phyloP scores from a whole-genome alignment of 2,113 vertebrate species.

The Saguinus imperator region DNA sequence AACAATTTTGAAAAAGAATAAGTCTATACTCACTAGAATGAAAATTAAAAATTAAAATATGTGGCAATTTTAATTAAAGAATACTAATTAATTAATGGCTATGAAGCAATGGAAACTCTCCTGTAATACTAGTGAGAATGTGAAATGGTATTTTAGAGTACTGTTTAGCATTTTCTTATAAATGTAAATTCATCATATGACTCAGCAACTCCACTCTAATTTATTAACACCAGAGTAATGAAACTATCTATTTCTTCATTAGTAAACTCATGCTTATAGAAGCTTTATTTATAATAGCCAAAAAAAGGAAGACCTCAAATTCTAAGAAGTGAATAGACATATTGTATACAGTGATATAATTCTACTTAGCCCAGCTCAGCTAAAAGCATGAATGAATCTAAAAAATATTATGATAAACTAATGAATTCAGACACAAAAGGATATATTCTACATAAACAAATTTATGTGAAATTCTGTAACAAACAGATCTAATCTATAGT shows the following conservation, averaged over 20 bases:
- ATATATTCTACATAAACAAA: neutral
- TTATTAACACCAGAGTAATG: neutral
- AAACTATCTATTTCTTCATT: neutral
- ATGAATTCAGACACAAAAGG: neutral
- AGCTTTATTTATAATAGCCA: neutral
- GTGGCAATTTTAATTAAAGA: neutral
- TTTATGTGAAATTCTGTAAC: neutral
- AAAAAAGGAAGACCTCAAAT: neutral
- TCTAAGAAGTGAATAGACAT: neutral
- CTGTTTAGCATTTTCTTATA: neutral
- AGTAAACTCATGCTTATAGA: neutral
- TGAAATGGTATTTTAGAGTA: neutral
- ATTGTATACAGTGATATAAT: neutral
- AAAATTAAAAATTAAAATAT: conserved; percentile 18
- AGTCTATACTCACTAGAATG: neutral
- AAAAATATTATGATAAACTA: neutral
- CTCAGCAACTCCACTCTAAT: neutral
- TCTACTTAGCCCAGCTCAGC: neutral
- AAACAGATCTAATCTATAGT: neutral
- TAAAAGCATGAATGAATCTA: neutral
- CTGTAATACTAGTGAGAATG: neutral
- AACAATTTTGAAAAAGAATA: neutral
- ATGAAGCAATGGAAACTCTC: neutral
- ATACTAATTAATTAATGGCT: neutral
- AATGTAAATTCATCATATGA: neutral